Conservation (phyloP, 1,140 invertebrate species). For the Brachionus calyciflorus region DNA sequence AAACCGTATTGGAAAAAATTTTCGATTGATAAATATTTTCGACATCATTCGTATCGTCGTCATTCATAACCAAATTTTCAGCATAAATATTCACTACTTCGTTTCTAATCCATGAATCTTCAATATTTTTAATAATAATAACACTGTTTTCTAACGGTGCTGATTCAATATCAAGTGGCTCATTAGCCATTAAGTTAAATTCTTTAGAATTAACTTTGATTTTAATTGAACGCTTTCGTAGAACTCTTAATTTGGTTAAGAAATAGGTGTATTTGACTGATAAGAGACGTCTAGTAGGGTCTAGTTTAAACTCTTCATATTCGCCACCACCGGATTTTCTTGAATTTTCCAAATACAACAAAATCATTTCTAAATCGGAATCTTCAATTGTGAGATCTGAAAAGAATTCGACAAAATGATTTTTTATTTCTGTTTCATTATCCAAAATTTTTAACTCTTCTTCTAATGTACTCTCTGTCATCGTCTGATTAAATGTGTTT, state of each 20-base stretch:
- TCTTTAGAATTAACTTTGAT: background rate
- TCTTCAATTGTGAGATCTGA: background rate
- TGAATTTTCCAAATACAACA: conserved; percentile 22
- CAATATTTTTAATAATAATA: background rate
- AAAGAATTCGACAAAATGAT: conserved; percentile 10
- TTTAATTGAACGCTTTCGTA: background rate
- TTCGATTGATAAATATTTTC: background rate
- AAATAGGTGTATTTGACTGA: background rate
- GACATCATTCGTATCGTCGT: conserved; percentile 1
- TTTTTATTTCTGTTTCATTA: background rate
- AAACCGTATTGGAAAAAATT: background rate
- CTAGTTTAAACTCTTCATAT: background rate
- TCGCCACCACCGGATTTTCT: conserved; percentile 19
- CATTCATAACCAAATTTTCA: conserved; percentile 28
- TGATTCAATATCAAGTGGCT: background rate
- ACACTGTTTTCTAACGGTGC: background rate
- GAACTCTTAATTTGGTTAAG: background rate
- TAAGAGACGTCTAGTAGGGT: background rate
- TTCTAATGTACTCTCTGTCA: background rate
- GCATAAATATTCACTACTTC: conserved; percentile 21
- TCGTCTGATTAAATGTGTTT: background rate
- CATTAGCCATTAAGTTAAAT: conserved; percentile 15
- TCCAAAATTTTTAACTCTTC: background rate
- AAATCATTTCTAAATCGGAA: background rate
- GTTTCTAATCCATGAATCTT: background rate